Evolutionary conservation across 2,797 vertebrate species (phyloP).

Genomic region (Chromis chromis): DNA sequence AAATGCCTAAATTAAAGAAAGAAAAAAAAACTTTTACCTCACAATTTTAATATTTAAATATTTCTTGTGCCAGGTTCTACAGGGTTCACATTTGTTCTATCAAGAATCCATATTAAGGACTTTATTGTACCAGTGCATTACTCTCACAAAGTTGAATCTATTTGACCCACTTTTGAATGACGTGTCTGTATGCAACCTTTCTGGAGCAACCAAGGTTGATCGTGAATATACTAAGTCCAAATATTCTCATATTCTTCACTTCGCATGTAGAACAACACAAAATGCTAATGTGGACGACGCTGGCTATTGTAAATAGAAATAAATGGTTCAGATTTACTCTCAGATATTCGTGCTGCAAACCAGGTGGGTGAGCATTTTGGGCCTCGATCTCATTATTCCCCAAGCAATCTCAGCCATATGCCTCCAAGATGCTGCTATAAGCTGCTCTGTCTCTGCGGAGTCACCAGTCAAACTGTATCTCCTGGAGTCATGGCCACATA

Average conservation of each 20-base stretch:
- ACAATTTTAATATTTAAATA: too few relatives aligned
- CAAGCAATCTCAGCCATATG: slow-evolving; percentile 50
- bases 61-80: too few relatives aligned
- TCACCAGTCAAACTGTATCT: slow-evolving; percentile 41
- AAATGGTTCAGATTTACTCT: slow-evolving; percentile 4
- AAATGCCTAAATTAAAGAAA: too few relatives aligned
- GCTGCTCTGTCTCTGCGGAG: slow-evolving; percentile 41
- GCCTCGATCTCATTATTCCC: slow-evolving; percentile 60
- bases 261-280: background rate
- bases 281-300: background rate
- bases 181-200: background rate
- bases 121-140: too few relatives aligned
- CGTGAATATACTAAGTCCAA: too few relatives aligned
- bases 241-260: background rate
- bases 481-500: slow-evolving; percentile 53
- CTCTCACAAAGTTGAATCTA: background rate
- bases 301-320: background rate
- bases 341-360: slow-evolving; percentile 20
- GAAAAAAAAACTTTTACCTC: too few relatives aligned
- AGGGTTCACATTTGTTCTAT: too few relatives aligned
- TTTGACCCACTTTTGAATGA: background rate
- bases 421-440: slow-evolving; percentile 57
- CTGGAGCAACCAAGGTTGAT: background rate
- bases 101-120: too few relatives aligned
- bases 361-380: slow-evolving; percentile 42